These are phyloP conservation scores for Cyprinodon tularosa DNA, from an alignment of 2,113 vertebrate species.

Conservation along the genomic window DNA sequence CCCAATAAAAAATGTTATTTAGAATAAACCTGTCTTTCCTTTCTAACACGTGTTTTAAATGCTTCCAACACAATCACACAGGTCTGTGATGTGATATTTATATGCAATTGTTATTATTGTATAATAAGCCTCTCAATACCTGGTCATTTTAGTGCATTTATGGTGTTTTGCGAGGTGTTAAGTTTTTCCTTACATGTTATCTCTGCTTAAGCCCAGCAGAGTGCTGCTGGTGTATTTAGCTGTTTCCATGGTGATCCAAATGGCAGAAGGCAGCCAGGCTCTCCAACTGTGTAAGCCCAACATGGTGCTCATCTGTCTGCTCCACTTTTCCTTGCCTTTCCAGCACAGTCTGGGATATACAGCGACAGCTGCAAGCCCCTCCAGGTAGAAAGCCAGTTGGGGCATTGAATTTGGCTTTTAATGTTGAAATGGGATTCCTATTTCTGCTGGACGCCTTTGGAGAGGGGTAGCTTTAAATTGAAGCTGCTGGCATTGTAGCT, in stretches of 20 bases:
- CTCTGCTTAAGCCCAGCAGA: slow-evolving; percentile 47
- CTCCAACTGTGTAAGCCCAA: slow-evolving; percentile 53
- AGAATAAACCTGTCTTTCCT: not conserved
- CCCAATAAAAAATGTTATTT: not conserved
- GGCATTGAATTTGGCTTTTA: not conserved
- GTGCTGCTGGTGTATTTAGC: slow-evolving; percentile 67
- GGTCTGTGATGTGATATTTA: not conserved
- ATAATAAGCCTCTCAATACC: not conserved
- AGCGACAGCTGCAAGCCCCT: slow-evolving; percentile 30
- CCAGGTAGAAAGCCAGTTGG: not conserved
- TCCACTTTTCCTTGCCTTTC: slow-evolving; percentile 18
- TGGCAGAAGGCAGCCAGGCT: slow-evolving; percentile 71
- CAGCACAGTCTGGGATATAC: slow-evolving; percentile 27
- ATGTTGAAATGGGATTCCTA: slow-evolving; percentile 17
- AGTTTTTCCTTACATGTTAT: slow-evolving; percentile 24
- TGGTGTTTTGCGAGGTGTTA: not conserved
- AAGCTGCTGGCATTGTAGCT: slow-evolving; percentile 7
- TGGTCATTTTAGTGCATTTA: not conserved
- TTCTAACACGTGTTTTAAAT: not conserved
- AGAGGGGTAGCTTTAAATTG: not conserved
- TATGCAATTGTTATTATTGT: not conserved
- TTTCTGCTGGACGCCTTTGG: slow-evolving; percentile 12
- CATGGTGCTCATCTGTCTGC: slow-evolving; percentile 64
- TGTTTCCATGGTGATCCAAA: slow-evolving; percentile 80
- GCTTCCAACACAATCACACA: not conserved